Evolutionary conservation across 1,140 invertebrate genomes (phyloP).

Genomic region (Dendroctonus ponderosae): DNA sequence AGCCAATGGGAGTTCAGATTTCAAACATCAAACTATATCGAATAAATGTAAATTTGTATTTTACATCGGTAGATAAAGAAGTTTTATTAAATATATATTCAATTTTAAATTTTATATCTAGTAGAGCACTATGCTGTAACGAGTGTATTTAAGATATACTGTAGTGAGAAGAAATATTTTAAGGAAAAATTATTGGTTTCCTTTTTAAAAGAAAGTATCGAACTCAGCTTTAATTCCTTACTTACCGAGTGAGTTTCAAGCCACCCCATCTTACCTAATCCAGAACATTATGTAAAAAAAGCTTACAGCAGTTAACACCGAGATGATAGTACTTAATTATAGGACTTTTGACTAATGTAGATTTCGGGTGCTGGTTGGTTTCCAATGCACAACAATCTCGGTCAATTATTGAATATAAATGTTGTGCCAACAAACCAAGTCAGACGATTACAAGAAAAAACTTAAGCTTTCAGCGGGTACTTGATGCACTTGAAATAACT

Average conservation of each 20-base stretch:
- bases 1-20: neutral
- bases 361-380: conserved; percentile 32
- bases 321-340: conserved; percentile 41
- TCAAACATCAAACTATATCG: conserved; percentile 44
- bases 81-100: conserved; percentile 43
- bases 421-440: too few relatives aligned
- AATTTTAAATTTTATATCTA: conserved; percentile 47
- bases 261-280: neutral
- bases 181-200: conserved; percentile 40
- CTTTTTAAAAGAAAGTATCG: conserved; percentile 34
- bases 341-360: conserved; percentile 43
- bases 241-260: conserved; percentile 26
- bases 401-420: too few relatives aligned
- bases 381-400: neutral
- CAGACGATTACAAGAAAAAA: too few relatives aligned
- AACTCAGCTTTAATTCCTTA: conserved; percentile 40
- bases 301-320: conserved; percentile 22
- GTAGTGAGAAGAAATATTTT: conserved; percentile 43
- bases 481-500: too few relatives aligned
- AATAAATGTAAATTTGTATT: conserved; percentile 46
- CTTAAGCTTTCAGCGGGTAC: too few relatives aligned
- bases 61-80: conserved; percentile 41
- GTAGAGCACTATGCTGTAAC: conserved; percentile 40
- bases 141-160: conserved; percentile 46
- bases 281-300: conserved; percentile 29